Conservation (phyloP, 1,140 invertebrate genomes). For the Habropoda laboriosa region DNA sequence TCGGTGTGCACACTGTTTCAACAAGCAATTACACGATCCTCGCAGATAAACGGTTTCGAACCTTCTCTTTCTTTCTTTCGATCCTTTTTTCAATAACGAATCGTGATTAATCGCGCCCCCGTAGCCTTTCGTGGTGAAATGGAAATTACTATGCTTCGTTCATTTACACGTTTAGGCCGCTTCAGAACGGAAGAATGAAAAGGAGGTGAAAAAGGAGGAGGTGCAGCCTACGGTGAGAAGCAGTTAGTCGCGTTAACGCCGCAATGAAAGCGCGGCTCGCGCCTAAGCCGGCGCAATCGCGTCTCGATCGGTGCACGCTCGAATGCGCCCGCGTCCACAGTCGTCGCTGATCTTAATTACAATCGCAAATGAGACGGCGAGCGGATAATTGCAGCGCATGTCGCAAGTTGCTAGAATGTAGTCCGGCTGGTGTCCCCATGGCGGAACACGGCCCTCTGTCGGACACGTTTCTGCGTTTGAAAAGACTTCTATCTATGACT, state of each 20-base stretch:
- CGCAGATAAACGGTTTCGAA: conserved; percentile 8
- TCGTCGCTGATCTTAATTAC: conserved; percentile 70
- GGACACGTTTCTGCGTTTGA: conserved; percentile 12
- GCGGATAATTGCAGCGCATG: conserved; percentile 71
- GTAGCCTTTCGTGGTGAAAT: neutral
- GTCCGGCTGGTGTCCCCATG: conserved; percentile 49
- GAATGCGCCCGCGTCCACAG: conserved; percentile 54
- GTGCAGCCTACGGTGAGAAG: conserved; percentile 20
- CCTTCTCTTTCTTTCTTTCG: neutral
- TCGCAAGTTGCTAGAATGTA: conserved; percentile 68
- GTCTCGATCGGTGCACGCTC: conserved; percentile 55
- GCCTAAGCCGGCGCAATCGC: conserved; percentile 45
- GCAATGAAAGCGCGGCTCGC: conserved; percentile 58
- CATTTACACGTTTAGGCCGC: too few relatives aligned
- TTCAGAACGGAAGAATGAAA: neutral
- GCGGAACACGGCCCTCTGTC: neutral
- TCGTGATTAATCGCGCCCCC: conserved; percentile 14
- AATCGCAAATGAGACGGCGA: conserved; percentile 76
- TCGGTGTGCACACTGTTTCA: neutral
- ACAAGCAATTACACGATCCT: conserved; percentile 35
- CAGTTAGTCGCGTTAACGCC: conserved; percentile 61
- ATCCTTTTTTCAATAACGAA: neutral
- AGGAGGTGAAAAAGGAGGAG: conserved; percentile 13
- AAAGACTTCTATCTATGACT: conserved; percentile 38
- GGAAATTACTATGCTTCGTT: conserved; percentile 14